phyloP scores from a whole-genome alignment of 2,113 vertebrate species.

The Origma solitaria region DNA sequence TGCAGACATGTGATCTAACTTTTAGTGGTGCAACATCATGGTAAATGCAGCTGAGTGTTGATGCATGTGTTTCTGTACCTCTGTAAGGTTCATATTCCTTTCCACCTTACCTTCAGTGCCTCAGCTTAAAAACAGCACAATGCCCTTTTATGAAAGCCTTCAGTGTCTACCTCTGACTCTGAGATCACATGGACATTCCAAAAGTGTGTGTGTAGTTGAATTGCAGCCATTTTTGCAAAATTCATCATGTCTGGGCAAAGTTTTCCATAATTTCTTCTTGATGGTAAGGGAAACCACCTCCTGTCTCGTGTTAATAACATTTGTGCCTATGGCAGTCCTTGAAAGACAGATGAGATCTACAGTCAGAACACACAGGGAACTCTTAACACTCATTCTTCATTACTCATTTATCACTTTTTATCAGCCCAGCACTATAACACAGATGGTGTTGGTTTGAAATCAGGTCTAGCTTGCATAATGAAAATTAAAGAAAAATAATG shows the following conservation, averaged over 20 bases:
- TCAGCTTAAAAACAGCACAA: neutral
- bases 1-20: neutral
- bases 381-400: neutral
- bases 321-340: neutral
- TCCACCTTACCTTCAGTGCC: accelerated
- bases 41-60: neutral
- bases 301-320: neutral
- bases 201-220: neutral
- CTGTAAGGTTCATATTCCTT: neutral
- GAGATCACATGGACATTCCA: neutral
- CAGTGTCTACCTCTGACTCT: neutral
- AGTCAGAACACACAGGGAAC: neutral
- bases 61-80: neutral
- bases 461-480: neutral
- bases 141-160: neutral
- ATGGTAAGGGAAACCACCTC: neutral
- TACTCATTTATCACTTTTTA: neutral
- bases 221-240: neutral
- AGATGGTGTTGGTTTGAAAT: neutral
- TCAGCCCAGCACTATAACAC: neutral
- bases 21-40: neutral
- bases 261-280: neutral
- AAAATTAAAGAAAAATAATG: neutral
- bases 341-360: neutral
- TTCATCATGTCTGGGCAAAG: neutral